These are phyloP conservation scores for Aotus griseimembra DNA, from an alignment of 2,797 vertebrate species.

Conservation along the genomic window DNA sequence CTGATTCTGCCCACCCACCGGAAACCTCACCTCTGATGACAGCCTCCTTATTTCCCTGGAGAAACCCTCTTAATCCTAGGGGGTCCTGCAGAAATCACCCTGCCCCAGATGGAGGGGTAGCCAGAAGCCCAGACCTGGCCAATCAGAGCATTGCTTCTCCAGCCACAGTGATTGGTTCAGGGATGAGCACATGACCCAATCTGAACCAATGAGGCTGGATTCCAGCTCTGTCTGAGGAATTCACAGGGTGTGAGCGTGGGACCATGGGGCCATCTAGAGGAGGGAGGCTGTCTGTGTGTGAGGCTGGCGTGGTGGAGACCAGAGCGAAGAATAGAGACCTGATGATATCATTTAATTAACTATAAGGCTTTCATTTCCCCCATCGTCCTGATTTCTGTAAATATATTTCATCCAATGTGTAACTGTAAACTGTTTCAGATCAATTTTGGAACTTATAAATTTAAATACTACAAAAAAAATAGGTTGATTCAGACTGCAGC, in stretches of 20 bases:
- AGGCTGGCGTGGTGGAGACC: not conserved
- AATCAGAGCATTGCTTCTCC: not conserved
- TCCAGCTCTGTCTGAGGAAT: not conserved
- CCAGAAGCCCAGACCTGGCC: not conserved
- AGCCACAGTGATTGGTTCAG: not conserved
- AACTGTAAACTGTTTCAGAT: not conserved
- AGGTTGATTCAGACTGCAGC: not conserved
- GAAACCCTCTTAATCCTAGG: not conserved
- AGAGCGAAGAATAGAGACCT: not conserved
- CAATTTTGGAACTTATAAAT: not conserved
- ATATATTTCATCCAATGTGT: not conserved
- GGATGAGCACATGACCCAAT: not conserved
- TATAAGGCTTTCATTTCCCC: not conserved
- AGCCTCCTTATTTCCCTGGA: not conserved
- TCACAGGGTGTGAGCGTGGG: not conserved
- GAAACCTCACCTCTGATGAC: not conserved
- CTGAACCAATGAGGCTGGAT: not conserved
- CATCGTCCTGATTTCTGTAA: not conserved
- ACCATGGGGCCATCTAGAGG: not conserved
- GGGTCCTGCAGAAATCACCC: not conserved
- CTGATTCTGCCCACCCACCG: not conserved
- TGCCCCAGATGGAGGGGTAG: fast-evolving
- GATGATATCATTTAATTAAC: not conserved
- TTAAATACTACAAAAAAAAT: not conserved
- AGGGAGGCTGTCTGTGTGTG: not conserved